A percentile compares a stretch with the other conserved stretches of the same genome.
Conservation (phyloP, 2,888 invertebrate species). For the Corythucha ciliata region DNA sequence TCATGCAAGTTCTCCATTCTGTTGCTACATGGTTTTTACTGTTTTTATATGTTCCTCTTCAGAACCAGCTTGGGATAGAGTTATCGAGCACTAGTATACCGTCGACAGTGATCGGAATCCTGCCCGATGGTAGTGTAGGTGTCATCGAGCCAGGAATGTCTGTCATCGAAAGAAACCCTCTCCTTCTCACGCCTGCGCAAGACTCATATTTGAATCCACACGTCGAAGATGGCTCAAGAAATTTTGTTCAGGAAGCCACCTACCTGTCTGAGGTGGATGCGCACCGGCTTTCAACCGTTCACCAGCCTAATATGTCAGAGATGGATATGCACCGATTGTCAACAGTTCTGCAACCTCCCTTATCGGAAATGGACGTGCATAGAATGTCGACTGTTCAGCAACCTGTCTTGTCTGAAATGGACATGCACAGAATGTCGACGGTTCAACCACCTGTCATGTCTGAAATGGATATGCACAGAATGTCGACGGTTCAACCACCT, state of each 20-base stretch:
- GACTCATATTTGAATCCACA: too few species aligned
- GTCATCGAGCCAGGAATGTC: too few species aligned
- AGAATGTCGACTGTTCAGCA: slow-evolving; percentile 13
- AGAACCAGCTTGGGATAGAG: not conserved
- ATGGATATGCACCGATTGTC: slow-evolving; percentile 11
- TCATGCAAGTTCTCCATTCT: too few species aligned
- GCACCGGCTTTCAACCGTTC: too few species aligned
- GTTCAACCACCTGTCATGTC: slow-evolving; percentile 19
- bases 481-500: slow-evolving; percentile 27
- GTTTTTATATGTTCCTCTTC: not conserved
- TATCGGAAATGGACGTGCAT: slow-evolving; percentile 9
- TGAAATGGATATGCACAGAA: slow-evolving; percentile 23
- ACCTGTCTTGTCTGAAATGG: not conserved
- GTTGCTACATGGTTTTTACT: not conserved
- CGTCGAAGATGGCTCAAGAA: too few species aligned
- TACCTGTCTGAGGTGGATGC: too few species aligned
- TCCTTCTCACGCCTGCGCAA: too few species aligned
- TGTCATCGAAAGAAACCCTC: too few species aligned
- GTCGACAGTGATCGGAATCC: slow-evolving; percentile 15
- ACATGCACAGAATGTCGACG: slow-evolving; percentile 24
- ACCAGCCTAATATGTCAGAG: too few species aligned
- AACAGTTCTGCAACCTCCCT: not conserved
- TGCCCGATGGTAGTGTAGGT: slow-evolving; percentile 18
- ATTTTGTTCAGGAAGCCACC: too few species aligned
- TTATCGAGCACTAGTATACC: slow-evolving; percentile 19